Conservation (phyloP, 1,140 invertebrate genomes). For the Scaptodrosophila lebanonensis region DNA sequence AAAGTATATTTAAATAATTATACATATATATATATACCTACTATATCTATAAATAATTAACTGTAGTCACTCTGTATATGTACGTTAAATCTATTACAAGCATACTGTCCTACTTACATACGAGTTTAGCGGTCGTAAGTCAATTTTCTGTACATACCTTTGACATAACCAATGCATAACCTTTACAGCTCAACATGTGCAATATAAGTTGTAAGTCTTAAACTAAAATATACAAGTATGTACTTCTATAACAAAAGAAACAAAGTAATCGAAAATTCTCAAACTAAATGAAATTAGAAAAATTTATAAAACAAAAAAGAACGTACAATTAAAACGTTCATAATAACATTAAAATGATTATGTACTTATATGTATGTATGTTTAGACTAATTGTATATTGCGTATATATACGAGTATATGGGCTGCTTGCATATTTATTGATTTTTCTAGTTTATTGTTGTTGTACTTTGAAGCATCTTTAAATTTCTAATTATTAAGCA, state of each 20-base stretch:
- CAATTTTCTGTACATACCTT: slow-evolving; percentile 64
- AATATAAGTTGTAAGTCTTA: slow-evolving; percentile 26
- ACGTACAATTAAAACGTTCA: not conserved
- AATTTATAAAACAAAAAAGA: slow-evolving; percentile 37
- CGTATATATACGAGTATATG: slow-evolving; percentile 16
- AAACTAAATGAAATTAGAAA: slow-evolving; percentile 36
- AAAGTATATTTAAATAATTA: slow-evolving; percentile 40
- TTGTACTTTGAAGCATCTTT: slow-evolving; percentile 47
- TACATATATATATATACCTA: slow-evolving; percentile 4
- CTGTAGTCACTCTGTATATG: not conserved
- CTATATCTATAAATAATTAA: not conserved
- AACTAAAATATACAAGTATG: slow-evolving; percentile 18
- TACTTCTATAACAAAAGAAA: slow-evolving; percentile 20
- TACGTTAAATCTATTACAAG: slow-evolving; percentile 4
- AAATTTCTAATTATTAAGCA: slow-evolving; percentile 29
- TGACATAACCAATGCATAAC: not conserved
- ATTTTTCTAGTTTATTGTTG: slow-evolving; percentile 64
- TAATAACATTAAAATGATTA: slow-evolving; percentile 18
- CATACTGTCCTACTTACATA: no score
- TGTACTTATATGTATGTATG: slow-evolving; percentile 4
- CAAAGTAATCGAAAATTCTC: not conserved
- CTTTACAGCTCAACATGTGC: slow-evolving; percentile 46
- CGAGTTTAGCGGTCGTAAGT: slow-evolving; percentile 26
- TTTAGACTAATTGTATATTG: slow-evolving; percentile 8
- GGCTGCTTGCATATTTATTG: slow-evolving; percentile 35